Base-by-base conservation (phyloP, 1,140 invertebrate species). In the Calliphora vicina region DNA sequence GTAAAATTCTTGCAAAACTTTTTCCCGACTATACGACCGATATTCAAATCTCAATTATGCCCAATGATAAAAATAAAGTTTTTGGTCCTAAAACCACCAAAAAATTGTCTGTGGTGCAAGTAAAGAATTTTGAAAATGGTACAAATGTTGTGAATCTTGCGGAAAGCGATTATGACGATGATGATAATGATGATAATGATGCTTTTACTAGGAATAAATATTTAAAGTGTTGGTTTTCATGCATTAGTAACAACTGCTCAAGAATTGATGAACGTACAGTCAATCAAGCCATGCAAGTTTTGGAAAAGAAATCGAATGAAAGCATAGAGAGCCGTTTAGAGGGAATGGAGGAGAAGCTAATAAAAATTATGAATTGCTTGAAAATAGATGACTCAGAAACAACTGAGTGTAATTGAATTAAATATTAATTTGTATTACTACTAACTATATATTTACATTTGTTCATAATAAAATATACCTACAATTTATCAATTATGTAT, bases 21-120 rank as follows among this genome's bases (percentile, higher is more conserved):
- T 95, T 95, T 86, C 93, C 94, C 0, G 90, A 93, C 84, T 94
- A 93, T 85, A 86, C 94, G 82, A 92, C 92, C 1, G 91, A 92
- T 83, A 92, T 93, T 23, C 91, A 92, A 84, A 92, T 95, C 42
- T 91, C 89, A 13, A 92, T 95, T 15, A 92, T 93, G 85, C 93
- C 93, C 0, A 94, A 95, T 85, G 92, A 94, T 85, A 91, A 90
- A 86, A 88, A 93, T 83, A 86, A 86, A 83, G 86, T 90, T 26
- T 35, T 87, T 1, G 86, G 88, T n/a, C 86, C 87, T 20, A 67
- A 23, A 67, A 67, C 17, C 23, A 9, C 17, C 6, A 67, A 23
- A 67, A 5, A 67, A 23, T n/a, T n/a, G n/a, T n/a, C n/a, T n/a
- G n/a, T n/a, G 10, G 8, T 67, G 20, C 8, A 0, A 67, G 8